A percentile compares a stretch with the other conserved stretches of the same genome.
Evolutionary conservation across 2,888 invertebrate species (phyloP).

Genomic region (Philereme transversata): DNA sequence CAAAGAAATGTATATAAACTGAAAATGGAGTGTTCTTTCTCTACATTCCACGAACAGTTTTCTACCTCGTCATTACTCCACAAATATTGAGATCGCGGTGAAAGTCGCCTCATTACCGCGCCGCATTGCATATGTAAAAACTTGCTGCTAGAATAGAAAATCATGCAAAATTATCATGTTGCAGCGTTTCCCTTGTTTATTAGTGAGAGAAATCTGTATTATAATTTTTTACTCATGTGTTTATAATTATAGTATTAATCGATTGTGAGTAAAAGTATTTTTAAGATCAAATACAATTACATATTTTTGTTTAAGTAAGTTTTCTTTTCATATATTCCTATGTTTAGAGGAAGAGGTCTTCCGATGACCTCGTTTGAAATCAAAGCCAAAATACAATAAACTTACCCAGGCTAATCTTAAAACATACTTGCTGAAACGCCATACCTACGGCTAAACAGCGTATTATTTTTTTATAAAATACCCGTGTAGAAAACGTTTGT

Average conservation of each 20-base stretch:
- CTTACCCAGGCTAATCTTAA: too few relatives aligned
- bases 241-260: not conserved
- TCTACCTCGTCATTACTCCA: slow-evolving; percentile 51
- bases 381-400: too few relatives aligned
- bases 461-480: too few relatives aligned
- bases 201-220: slow-evolving; percentile 30
- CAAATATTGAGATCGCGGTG: slow-evolving; percentile 56
- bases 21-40: slow-evolving; percentile 18
- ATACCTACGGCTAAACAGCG: too few relatives aligned
- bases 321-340: too few relatives aligned
- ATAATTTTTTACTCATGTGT: slow-evolving; percentile 1
- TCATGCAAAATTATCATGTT: slow-evolving; percentile 34
- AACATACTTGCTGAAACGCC: too few relatives aligned
- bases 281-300: too few relatives aligned
- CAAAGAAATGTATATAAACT: not conserved
- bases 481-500: too few relatives aligned
- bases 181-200: slow-evolving; percentile 32
- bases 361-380: too few relatives aligned
- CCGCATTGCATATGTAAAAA: slow-evolving; percentile 36
- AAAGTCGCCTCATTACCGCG: slow-evolving; percentile 48
- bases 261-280: not conserved
- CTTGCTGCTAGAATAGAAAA: slow-evolving; percentile 39
- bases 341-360: too few relatives aligned
- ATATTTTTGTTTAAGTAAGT: too few relatives aligned
- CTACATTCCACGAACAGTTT: slow-evolving; percentile 33